Evolutionary conservation across 2,888 invertebrate genomes (phyloP).

Genomic region (Cheilosia scutellata): DNA sequence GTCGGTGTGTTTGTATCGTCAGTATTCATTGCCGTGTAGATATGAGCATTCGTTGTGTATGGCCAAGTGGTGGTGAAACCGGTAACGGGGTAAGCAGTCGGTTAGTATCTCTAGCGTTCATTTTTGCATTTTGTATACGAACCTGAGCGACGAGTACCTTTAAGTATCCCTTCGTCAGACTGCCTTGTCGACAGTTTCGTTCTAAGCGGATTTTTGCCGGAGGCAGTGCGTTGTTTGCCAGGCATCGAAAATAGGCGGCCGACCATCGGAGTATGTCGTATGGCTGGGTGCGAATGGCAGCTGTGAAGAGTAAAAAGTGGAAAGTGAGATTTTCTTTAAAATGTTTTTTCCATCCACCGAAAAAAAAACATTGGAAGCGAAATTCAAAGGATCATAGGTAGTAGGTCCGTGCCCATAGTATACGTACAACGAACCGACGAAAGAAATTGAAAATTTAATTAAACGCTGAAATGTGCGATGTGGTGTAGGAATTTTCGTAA

Average conservation of each 20-base stretch:
- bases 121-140: conserved; percentile 46
- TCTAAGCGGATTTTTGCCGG: conserved; percentile 92
- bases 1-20: conserved; percentile 51
- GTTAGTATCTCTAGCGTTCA: conserved; percentile 47
- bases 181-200: conserved; percentile 90
- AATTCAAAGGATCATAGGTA: conserved; percentile 35
- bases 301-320: conserved; percentile 82
- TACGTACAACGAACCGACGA: not conserved
- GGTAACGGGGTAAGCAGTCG: not conserved
- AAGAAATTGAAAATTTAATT: conserved; percentile 14
- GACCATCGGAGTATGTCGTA: conserved; percentile 94
- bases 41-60: conserved; percentile 11
- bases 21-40: conserved; percentile 49
- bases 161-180: conserved; percentile 91
- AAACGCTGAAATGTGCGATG: not conserved
- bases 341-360: not conserved
- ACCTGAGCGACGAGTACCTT: conserved; percentile 92
- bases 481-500: not conserved
- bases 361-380: conserved; percentile 7
- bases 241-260: conserved; percentile 91
- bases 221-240: conserved; percentile 90
- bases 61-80: not conserved
- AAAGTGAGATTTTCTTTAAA: conserved; percentile 23
- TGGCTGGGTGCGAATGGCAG: conserved; percentile 95
- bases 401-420: not conserved